A percentile compares a stretch with the other conserved stretches of the same genome.
Evolutionary conservation across 2,797 vertebrate species (phyloP).

Genomic region (Dallia pectoralis): DNA sequence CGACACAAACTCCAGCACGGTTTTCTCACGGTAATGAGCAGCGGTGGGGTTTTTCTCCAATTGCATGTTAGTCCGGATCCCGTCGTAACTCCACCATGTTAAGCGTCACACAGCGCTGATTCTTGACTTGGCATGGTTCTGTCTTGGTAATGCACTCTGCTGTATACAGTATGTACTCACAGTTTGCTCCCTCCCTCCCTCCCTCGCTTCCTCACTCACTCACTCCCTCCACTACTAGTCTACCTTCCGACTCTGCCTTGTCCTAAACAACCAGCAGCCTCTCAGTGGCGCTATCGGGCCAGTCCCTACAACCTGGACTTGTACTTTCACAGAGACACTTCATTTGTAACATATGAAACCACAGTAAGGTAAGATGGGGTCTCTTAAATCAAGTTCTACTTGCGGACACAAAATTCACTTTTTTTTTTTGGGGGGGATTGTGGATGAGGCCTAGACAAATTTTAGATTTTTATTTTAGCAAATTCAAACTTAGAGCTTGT

Average conservation of each 20-base stretch:
- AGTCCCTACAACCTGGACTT: neutral
- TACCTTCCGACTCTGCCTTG: slow-evolving; percentile 12
- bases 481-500: too few relatives aligned
- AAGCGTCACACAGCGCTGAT: slow-evolving; percentile 14
- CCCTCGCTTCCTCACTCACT: slow-evolving; percentile 5
- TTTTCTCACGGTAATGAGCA: slow-evolving; percentile 37
- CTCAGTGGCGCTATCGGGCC: slow-evolving; percentile 44
- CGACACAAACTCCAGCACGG: slow-evolving; percentile 52
- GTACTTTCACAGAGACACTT: neutral
- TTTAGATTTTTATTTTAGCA: too few relatives aligned
- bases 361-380: too few relatives aligned
- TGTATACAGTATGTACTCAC: slow-evolving; percentile 15
- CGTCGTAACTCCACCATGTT: slow-evolving; percentile 4
- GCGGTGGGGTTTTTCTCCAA: slow-evolving; percentile 31
- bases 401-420: too few relatives aligned
- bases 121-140: slow-evolving; percentile 11
- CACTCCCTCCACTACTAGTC: neutral
- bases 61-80: slow-evolving; percentile 47
- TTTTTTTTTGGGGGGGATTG: too few relatives aligned
- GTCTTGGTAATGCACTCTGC: neutral
- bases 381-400: too few relatives aligned
- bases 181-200: slow-evolving; percentile 3
- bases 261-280: slow-evolving; percentile 11
- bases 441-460: too few relatives aligned
- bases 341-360: neutral